phyloP scores from a whole-genome alignment of 2,113 vertebrate genomes.

The Grantiella picta region DNA sequence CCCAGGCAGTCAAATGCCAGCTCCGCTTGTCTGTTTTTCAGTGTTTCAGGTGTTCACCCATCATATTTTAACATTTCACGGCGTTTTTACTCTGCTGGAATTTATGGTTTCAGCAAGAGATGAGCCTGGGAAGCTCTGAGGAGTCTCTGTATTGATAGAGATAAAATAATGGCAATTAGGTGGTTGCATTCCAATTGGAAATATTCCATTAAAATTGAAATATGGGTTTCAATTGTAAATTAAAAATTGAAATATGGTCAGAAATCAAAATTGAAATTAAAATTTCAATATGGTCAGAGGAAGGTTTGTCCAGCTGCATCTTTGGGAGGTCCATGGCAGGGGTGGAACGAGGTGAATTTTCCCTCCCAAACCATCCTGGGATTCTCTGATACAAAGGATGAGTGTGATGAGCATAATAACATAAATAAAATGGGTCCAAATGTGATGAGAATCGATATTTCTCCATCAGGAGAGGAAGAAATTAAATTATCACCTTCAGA shows the following conservation, averaged over 20 bases:
- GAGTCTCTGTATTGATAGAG: background rate
- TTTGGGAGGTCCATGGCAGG: background rate
- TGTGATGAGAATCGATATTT: background rate
- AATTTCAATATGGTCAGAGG: too few relatives aligned
- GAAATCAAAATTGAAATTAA: too few relatives aligned
- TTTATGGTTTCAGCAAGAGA: background rate
- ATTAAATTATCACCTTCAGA: background rate
- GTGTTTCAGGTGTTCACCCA: background rate
- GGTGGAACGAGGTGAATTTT: background rate
- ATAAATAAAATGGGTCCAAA: background rate
- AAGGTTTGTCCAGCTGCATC: background rate
- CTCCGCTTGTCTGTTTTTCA: background rate
- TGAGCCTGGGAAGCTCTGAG: background rate
- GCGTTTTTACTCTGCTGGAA: background rate
- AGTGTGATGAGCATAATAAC: background rate
- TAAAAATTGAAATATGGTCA: too few relatives aligned
- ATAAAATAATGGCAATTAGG: background rate
- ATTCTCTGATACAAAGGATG: rapidly evolving
- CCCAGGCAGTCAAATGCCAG: background rate
- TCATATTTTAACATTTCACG: background rate
- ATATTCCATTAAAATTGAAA: background rate
- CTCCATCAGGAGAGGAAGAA: background rate
- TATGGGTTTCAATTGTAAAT: too few relatives aligned
- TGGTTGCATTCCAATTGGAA: background rate
- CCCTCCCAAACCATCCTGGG: background rate